Base-by-base conservation (phyloP, 2,888 invertebrate species). In the Campoletis raptor region DNA sequence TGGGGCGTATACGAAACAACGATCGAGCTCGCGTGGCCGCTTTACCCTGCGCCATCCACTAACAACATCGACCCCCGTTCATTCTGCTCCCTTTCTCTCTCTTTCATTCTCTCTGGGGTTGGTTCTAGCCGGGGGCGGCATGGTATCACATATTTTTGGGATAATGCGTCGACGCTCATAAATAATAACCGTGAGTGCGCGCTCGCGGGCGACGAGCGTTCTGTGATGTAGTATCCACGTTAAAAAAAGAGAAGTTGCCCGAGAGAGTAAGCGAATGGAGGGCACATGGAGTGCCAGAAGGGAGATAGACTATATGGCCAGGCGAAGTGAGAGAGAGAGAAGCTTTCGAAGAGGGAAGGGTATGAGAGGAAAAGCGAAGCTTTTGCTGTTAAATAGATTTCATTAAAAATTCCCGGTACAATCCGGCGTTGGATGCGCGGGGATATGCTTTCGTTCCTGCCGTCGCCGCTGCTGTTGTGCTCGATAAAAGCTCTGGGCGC, bases 121-220 rank as follows among this genome's bases (percentile, higher is more conserved):
- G 40, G 21, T 45, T 61, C 72, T 48, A 36, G 70, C 54, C 24
- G 69, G 69, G 67, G 54, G 54, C 48, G 64, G 48, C 42, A 45
- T 88, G 90, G 90, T 90, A 92, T 92, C 91, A 89, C 91, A 92
- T 91, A 92, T 92, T 92, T 92, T 91, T 89, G 83, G 89, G 86
- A 90, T 92, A 92, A 92, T 92, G 90, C 91, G 90, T 84, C 90
- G 88, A 87, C 89, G 90, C 92, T 90, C 92, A 89, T 92, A 92
- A 92, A 92, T 92, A 92, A 92, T 92, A 91, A 91, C 89, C 89
- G 87, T 54, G 87, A 73, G 87, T 85, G 82, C 79, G 86, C 89
- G 81, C 85, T 87, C 87, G 88, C 88, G 69, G 85, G 89, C 89
- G 89, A 90, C 90, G 90, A 87, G 81, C 69, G 80, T 64, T 76